Evolutionary conservation across 2,888 invertebrate species (phyloP).

Genomic region (Chrysodeixis includens): DNA sequence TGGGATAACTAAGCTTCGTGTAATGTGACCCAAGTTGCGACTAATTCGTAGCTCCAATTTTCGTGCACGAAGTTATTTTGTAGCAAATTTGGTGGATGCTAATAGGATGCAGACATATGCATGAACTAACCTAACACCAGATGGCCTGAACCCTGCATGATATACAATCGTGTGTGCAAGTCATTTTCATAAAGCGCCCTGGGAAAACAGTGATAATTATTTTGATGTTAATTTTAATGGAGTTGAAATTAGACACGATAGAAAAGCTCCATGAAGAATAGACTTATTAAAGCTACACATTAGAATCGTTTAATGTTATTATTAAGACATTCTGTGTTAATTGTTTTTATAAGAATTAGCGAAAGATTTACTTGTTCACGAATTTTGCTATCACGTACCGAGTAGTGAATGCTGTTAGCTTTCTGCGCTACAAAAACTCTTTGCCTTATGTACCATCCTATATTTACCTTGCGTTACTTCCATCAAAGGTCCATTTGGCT

Average conservation of each 20-base stretch:
- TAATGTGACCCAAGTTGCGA: slow-evolving; percentile 26
- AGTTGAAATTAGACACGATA: neutral
- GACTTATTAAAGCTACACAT: neutral
- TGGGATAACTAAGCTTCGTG: slow-evolving; percentile 34
- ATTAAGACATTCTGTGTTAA: neutral
- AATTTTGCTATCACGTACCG: neutral
- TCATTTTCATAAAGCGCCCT: neutral
- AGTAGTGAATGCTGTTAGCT: too few species aligned
- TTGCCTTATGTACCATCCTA: too few species aligned
- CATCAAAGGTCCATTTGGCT: neutral
- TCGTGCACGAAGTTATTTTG: slow-evolving; percentile 31
- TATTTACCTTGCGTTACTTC: too few species aligned
- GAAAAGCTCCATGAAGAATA: neutral
- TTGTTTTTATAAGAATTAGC: too few species aligned
- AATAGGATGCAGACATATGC: slow-evolving; percentile 7
- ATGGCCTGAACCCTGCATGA: neutral
- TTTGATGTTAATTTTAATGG: neutral
- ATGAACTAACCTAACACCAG: slow-evolving; percentile 9
- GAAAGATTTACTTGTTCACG: too few species aligned
- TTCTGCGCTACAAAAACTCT: too few species aligned
- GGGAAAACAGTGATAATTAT: neutral
- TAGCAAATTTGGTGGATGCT: neutral
- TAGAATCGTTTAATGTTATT: neutral
- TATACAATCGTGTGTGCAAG: neutral
- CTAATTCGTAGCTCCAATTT: slow-evolving; percentile 32